A percentile compares a stretch with the other conserved stretches of the same genome.
These are phyloP conservation scores for Acanthiza pusilla DNA, from an alignment of 2,797 vertebrate genomes.

Conservation along the genomic window DNA sequence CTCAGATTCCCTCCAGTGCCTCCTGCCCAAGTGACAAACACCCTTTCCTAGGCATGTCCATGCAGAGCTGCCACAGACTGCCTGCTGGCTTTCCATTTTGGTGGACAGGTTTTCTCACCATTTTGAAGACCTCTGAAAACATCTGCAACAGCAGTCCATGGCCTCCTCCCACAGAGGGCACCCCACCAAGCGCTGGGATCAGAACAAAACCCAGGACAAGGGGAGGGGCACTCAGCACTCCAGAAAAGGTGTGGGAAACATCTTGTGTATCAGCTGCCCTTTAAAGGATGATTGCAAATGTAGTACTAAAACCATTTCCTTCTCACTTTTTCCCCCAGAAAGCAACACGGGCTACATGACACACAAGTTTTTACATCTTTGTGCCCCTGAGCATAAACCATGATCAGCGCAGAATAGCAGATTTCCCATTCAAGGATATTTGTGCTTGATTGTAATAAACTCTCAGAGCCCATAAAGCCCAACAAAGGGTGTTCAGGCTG, in stretches of 20 bases:
- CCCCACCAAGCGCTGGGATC: rapidly evolving
- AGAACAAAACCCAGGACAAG: not conserved
- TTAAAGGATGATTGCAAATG: not conserved
- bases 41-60: not conserved
- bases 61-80: not conserved
- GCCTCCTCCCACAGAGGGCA: not conserved
- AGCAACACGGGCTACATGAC: not conserved
- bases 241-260: not conserved
- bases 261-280: not conserved
- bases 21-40: not conserved
- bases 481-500: not conserved
- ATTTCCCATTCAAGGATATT: not conserved
- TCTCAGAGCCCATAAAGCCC: not conserved
- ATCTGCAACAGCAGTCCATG: not conserved
- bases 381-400: not conserved
- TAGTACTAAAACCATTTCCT: not conserved
- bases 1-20: not conserved
- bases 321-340: not conserved
- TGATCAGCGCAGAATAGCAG: not conserved
- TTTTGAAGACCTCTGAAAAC: not conserved
- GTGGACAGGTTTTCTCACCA: not conserved
- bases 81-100: not conserved
- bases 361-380: not conserved
- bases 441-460: not conserved
- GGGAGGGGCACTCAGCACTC: not conserved